phyloP scores from a whole-genome alignment of 2,888 invertebrate genomes.

The Iphiclides podalirius region DNA sequence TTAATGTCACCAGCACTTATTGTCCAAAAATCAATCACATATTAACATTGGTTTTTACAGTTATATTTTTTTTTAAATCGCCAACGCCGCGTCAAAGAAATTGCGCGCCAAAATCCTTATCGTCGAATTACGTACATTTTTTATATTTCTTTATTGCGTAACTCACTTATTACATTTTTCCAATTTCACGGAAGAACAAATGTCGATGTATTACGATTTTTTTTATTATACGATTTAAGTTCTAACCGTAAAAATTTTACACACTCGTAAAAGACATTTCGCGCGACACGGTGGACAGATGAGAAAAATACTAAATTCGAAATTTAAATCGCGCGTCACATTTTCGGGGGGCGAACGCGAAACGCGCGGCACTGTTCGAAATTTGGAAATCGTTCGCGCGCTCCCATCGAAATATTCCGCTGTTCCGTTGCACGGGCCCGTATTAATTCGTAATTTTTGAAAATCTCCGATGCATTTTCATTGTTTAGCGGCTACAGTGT shows the following conservation, averaged over 20 bases:
- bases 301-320: conserved; percentile 30
- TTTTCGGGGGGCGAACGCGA: conserved; percentile 39
- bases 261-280: conserved; percentile 24
- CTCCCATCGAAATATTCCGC: conserved; percentile 37
- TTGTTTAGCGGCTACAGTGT: conserved; percentile 58
- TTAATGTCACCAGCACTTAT: conserved; percentile 16
- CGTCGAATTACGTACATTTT: conserved; percentile 43
- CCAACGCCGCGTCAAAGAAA: conserved; percentile 29
- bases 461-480: conserved; percentile 55
- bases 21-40: conserved; percentile 32
- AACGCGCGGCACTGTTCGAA: conserved; percentile 22
- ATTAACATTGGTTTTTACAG: conserved; percentile 25
- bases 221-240: conserved; percentile 21
- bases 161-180: conserved; percentile 53
- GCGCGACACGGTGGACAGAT: conserved; percentile 14
- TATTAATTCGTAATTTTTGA: conserved; percentile 41
- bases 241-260: conserved; percentile 16
- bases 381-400: conserved; percentile 41
- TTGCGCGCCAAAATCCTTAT: conserved; percentile 43
- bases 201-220: conserved; percentile 36
- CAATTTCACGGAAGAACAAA: conserved; percentile 58
- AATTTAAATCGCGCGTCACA: conserved; percentile 40
- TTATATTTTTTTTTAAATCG: conserved; percentile 29
- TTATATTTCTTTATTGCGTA: conserved; percentile 50
- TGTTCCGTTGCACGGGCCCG: conserved; percentile 25